Conservation (phyloP, 2,888 invertebrate genomes). For the Ametastegia equiseti region DNA sequence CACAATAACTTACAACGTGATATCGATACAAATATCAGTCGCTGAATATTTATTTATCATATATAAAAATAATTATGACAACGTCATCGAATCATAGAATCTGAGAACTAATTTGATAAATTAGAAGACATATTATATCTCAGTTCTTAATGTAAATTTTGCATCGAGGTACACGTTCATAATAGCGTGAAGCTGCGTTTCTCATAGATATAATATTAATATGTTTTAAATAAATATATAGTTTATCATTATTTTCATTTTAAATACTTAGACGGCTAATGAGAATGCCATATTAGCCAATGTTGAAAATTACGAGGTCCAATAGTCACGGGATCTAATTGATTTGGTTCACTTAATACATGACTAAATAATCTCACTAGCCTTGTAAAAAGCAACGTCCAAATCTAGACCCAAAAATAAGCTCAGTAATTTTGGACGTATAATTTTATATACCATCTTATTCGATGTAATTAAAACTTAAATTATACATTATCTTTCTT, state of each 20-base stretch:
- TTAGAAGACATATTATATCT: background rate
- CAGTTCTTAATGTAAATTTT: background rate
- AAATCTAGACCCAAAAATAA: conserved; percentile 7
- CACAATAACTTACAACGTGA: background rate
- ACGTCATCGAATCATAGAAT: background rate
- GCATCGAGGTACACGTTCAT: conserved; percentile 29
- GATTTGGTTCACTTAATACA: background rate
- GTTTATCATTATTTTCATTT: conserved; percentile 32
- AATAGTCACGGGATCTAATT: background rate
- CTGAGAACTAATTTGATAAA: background rate
- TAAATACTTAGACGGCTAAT: background rate
- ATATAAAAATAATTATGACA: conserved; percentile 34
- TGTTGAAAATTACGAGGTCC: background rate
- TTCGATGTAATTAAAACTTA: conserved; percentile 18
- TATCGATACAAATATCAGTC: conserved; percentile 26
- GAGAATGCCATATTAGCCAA: background rate
- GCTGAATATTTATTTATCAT: conserved; percentile 40
- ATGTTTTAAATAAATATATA: conserved; percentile 20
- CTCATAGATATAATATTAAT: conserved; percentile 15
- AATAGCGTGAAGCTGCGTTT: conserved; percentile 13
- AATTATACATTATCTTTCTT: conserved; percentile 43
- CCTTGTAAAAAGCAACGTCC: background rate
- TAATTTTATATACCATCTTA: background rate
- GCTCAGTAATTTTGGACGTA: conserved; percentile 21
- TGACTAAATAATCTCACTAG: conserved; percentile 2